A percentile compares a stretch with the other conserved stretches of the same genome.
Evolutionary conservation across 2,888 invertebrate species (phyloP).

Genomic region (Epicampocera succincta): DNA sequence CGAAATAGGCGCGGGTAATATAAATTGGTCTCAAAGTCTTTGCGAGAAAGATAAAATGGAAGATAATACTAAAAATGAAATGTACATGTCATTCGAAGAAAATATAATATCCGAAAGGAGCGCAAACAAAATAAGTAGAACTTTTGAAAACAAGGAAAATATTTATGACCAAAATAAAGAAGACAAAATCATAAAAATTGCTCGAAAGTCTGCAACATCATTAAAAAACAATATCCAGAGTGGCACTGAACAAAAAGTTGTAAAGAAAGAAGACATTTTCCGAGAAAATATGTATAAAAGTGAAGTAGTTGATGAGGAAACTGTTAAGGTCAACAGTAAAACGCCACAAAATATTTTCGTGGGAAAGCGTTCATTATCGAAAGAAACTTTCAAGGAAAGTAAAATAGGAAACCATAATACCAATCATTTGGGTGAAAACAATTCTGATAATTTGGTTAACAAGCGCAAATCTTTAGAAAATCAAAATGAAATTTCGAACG

Average conservation of each 20-base stretch:
- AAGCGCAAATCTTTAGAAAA: slow-evolving; percentile 39
- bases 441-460: background rate
- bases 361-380: too few species aligned
- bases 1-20: slow-evolving; percentile 88
- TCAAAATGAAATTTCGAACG: slow-evolving; percentile 1
- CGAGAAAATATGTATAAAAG: too few species aligned
- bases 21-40: slow-evolving; percentile 84
- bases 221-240: background rate
- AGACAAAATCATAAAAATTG: too few species aligned
- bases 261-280: too few species aligned
- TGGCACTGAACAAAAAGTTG: background rate
- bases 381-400: background rate
- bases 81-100: slow-evolving; percentile 73
- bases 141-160: slow-evolving; percentile 11
- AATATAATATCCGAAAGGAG: slow-evolving; percentile 18
- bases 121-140: background rate
- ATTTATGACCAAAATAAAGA: background rate
- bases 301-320: too few species aligned
- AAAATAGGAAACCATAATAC: background rate
- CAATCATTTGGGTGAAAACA: background rate
- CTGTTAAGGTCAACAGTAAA: too few species aligned
- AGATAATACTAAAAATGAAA: slow-evolving; percentile 9
- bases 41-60: background rate
- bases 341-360: too few species aligned
- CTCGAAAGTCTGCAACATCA: too few species aligned